phyloP scores from a whole-genome alignment of 2,888 invertebrate genomes.

The Molorchus minor region DNA sequence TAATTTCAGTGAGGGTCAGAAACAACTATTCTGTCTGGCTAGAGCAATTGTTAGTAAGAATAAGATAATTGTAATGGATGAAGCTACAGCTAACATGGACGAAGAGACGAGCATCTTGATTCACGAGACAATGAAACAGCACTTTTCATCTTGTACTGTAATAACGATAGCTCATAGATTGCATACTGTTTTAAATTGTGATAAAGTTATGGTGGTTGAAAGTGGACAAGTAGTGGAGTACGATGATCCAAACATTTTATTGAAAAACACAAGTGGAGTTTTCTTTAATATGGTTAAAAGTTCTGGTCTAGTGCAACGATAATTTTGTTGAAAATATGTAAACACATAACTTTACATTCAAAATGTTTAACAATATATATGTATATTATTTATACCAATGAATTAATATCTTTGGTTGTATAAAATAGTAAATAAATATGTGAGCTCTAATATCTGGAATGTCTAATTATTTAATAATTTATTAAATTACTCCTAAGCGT shows the following conservation, averaged over 20 bases:
- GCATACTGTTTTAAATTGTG: constrained; percentile 86
- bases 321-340: no score
- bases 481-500: no score
- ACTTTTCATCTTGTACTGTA: constrained; percentile 80
- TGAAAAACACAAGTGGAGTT: constrained; percentile 68
- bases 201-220: constrained; percentile 83
- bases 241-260: constrained; percentile 75
- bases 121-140: constrained; percentile 76
- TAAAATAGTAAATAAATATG: no score
- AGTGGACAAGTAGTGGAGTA: constrained; percentile 79
- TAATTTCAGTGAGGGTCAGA: constrained; percentile 64
- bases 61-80: constrained; percentile 64
- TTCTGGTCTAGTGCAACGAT: constrained; percentile 22
- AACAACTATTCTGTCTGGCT: constrained; percentile 76
- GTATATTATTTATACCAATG: no score
- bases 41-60: constrained; percentile 67
- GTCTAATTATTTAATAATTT: no score
- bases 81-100: constrained; percentile 88
- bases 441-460: no score
- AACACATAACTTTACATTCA: constrained; percentile 37
- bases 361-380: no score
- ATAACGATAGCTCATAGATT: constrained; percentile 86
- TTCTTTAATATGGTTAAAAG: constrained; percentile 72
- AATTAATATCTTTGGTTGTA: no score
- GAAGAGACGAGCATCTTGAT: constrained; percentile 79